phyloP scores from a whole-genome alignment of 2,113 vertebrate species.

The Lucifuga dentata region DNA sequence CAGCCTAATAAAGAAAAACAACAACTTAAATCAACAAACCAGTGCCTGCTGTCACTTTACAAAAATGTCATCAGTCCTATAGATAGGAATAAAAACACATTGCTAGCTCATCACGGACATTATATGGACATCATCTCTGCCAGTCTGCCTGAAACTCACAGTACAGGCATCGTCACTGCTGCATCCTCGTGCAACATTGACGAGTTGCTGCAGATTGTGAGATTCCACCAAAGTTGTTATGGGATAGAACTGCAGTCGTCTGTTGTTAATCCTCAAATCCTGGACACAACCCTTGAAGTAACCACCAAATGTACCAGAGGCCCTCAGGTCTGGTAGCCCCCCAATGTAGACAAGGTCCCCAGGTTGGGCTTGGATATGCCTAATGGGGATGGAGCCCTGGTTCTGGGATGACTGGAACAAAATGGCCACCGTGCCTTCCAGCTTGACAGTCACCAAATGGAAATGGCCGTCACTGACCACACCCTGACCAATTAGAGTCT shows the following conservation, averaged over 20 bases:
- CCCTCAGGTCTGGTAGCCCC: slow-evolving; percentile 84
- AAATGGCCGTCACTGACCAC: slow-evolving; percentile 85
- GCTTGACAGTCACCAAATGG: slow-evolving; percentile 86
- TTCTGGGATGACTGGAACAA: slow-evolving; percentile 84
- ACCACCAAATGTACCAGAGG: slow-evolving; percentile 79
- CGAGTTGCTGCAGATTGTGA: slow-evolving; percentile 69
- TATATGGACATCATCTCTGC: neutral
- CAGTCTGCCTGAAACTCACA: slow-evolving; percentile 77
- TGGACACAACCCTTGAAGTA: slow-evolving; percentile 95
- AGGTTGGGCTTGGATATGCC: slow-evolving; percentile 67
- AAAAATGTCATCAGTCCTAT: neutral
- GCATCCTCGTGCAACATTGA: slow-evolving; percentile 86
- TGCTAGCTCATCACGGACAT: neutral
- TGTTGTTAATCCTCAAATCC: slow-evolving; percentile 88
- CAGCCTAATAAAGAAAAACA: slow-evolving; percentile 75
- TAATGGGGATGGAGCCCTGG: slow-evolving; percentile 79
- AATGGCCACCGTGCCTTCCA: slow-evolving; percentile 74
- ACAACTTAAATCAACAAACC: slow-evolving; percentile 7
- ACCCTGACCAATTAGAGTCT: slow-evolving; percentile 72
- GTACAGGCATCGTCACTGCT: slow-evolving; percentile 85
- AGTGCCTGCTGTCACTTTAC: neutral
- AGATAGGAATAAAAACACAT: neutral
- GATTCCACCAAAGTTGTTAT: slow-evolving; percentile 55
- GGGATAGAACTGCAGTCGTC: slow-evolving; percentile 88
- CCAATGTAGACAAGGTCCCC: slow-evolving; percentile 85